phyloP scores from a whole-genome alignment of 1,140 invertebrate genomes.

The Microplitis mediator region DNA sequence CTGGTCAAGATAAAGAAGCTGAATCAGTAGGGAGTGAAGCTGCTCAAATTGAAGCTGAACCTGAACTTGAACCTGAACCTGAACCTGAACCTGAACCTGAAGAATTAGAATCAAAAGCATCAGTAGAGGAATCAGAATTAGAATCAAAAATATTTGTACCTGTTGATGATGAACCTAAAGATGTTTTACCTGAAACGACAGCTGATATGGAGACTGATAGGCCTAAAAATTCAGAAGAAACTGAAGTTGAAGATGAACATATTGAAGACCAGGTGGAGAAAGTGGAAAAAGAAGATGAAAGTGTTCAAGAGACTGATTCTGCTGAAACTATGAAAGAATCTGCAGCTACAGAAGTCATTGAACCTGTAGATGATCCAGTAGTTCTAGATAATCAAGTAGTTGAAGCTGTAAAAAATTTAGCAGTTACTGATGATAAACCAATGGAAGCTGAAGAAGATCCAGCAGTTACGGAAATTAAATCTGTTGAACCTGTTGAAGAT shows the following conservation, averaged over 20 bases:
- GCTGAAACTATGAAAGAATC: not conserved
- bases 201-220: not conserved
- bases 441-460: slow-evolving; percentile 50
- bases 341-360: not conserved
- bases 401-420: slow-evolving; percentile 1
- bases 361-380: not conserved
- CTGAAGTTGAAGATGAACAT: not conserved
- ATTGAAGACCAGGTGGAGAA: not conserved
- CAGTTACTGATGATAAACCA: slow-evolving; percentile 36
- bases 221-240: too few relatives aligned
- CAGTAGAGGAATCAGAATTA: not conserved
- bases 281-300: not conserved
- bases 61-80: not conserved
- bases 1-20: slow-evolving; percentile 13
- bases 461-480: too few relatives aligned
- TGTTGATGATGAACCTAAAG: not conserved
- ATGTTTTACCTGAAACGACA: not conserved
- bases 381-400: not conserved
- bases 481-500: not conserved
- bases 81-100: not conserved
- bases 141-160: too few relatives aligned
- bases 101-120: not conserved
- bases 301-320: not conserved
- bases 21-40: slow-evolving; percentile 5
- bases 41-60: not conserved